Percentiles rank a stretch among this genome's conserved stretches.
Conservation (phyloP, 1,140 invertebrate species). For the Cataglyphis hispanica region DNA sequence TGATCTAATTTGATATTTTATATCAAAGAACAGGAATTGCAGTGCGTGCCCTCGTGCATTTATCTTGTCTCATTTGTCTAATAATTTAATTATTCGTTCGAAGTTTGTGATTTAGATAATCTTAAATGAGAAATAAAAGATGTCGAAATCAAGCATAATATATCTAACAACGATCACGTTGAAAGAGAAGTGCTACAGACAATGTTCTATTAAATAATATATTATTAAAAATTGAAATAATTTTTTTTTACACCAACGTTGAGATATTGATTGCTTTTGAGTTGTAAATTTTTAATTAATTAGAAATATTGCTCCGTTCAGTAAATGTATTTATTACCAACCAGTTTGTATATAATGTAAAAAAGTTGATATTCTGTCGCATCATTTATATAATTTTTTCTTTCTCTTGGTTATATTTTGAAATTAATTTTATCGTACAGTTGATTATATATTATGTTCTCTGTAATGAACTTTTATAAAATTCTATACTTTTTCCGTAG, state of each 20-base stretch:
- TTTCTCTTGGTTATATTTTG: conserved; percentile 4
- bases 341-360: not conserved
- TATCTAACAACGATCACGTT: not conserved
- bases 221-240: not conserved
- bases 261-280: conserved; percentile 6
- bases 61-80: not conserved
- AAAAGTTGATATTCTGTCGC: not conserved
- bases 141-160: not conserved
- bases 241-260: not conserved
- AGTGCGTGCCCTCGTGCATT: no score
- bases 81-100: not conserved
- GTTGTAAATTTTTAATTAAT: conserved; percentile 1
- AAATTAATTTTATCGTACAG: conserved; percentile 9
- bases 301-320: not conserved
- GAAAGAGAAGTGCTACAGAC: not conserved
- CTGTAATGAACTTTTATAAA: conserved; percentile 14
- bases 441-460: conserved; percentile 12
- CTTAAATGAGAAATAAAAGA: not conserved
- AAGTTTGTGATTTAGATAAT: not conserved
- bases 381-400: not conserved
- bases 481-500: not conserved
- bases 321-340: not conserved
- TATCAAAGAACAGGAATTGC: not conserved
- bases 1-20: conserved; percentile 24
- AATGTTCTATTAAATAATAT: no score